Conservation (phyloP, 2,888 invertebrate genomes). For the Caprella mutica region DNA sequence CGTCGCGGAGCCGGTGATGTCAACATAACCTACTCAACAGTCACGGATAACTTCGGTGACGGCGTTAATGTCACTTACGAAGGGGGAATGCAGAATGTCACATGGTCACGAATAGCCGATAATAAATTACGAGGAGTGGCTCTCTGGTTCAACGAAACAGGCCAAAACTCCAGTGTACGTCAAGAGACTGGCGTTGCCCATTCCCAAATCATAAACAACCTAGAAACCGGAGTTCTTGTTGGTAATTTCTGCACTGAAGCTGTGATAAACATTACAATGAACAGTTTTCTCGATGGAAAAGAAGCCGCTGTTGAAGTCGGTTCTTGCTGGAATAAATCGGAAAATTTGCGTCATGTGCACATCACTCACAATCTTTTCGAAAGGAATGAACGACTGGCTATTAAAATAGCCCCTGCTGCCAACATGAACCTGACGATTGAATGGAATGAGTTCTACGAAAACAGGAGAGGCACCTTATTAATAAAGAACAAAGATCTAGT, state of each 20-base stretch:
- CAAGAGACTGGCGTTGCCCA: slow-evolving; percentile 79
- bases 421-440: slow-evolving; percentile 67
- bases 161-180: slow-evolving; percentile 65
- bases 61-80: slow-evolving; percentile 91
- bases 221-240: slow-evolving; percentile 75
- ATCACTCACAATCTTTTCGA: slow-evolving; percentile 77
- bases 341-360: slow-evolving; percentile 52
- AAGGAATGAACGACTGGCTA: slow-evolving; percentile 55
- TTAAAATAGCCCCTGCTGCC: slow-evolving; percentile 68
- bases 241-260: slow-evolving; percentile 77
- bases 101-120: slow-evolving; percentile 67
- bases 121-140: slow-evolving; percentile 82
- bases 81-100: slow-evolving; percentile 86
- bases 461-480: slow-evolving; percentile 67
- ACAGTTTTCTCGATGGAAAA: slow-evolving; percentile 66
- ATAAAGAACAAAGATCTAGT: slow-evolving; percentile 68
- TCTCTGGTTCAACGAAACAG: slow-evolving; percentile 79
- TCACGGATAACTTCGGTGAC: slow-evolving; percentile 82
- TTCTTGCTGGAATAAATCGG: slow-evolving; percentile 60
- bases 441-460: slow-evolving; percentile 76
- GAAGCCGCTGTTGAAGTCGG: slow-evolving; percentile 68
- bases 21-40: slow-evolving; percentile 77
- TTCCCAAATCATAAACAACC: slow-evolving; percentile 72
- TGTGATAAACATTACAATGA: slow-evolving; percentile 81
- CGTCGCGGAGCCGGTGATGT: slow-evolving; percentile 84